Evolutionary conservation across 2,113 vertebrate species (phyloP).

Genomic region (Acrocephalus arundinaceus): DNA sequence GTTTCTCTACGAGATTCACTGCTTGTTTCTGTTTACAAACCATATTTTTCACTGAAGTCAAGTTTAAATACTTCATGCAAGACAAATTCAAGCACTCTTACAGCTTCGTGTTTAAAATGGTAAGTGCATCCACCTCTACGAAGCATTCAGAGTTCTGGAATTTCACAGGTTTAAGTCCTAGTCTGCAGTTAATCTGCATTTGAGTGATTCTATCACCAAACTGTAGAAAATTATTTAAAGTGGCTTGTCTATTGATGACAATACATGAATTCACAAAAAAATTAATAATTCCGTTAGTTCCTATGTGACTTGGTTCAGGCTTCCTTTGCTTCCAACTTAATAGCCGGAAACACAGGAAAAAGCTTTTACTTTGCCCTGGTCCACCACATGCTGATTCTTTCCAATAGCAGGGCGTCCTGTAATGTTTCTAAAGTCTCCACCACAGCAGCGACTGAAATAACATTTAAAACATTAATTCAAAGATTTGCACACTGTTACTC

Average conservation of each 20-base stretch:
- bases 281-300: neutral
- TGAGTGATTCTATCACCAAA: neutral
- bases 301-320: neutral
- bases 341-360: neutral
- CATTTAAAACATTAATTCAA: neutral
- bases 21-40: neutral
- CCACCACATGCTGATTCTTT: neutral
- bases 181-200: neutral
- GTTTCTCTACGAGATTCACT: neutral
- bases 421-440: neutral
- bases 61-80: neutral
- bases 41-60: neutral
- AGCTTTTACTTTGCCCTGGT: neutral
- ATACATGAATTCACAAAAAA: neutral
- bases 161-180: neutral
- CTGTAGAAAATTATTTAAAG: neutral
- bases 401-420: neutral
- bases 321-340: neutral
- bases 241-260: neutral
- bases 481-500: neutral
- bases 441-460: neutral
- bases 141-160: neutral
- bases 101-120: rapidly evolving
- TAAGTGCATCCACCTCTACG: neutral
- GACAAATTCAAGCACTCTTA: neutral